Evolutionary conservation across 35 echinoderm and acorn worm genomes (phyloP).

Genomic region (Diadema setosum): DNA sequence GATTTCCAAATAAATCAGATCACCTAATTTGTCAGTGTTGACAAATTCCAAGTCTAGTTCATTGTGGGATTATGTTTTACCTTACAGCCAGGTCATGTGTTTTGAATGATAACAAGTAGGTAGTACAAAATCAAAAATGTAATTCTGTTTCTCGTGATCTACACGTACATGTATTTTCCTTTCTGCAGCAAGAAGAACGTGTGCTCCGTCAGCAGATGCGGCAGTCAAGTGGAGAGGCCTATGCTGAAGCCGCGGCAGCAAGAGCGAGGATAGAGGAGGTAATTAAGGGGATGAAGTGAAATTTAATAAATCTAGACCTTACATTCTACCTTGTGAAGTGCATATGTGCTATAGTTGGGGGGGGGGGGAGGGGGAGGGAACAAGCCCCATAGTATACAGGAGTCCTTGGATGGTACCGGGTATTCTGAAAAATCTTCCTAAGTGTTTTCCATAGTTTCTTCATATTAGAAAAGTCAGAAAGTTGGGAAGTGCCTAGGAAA

Average conservation of each 20-base stretch:
- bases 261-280: not conserved
- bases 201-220: not conserved
- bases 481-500: no score
- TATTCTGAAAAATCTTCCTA: not conserved
- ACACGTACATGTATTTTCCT: not conserved
- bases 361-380: not conserved
- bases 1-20: not conserved
- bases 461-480: not conserved
- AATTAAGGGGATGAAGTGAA: not conserved
- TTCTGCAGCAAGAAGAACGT: slow-evolving; percentile 23
- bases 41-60: not conserved
- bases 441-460: not conserved
- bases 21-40: not conserved
- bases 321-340: not conserved
- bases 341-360: not conserved
- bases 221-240: not conserved
- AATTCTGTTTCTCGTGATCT: not conserved
- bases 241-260: not conserved
- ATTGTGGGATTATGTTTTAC: not conserved
- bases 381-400: not conserved
- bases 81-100: not conserved
- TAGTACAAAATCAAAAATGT: not conserved
- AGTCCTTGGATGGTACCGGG: not conserved
- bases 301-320: not conserved
- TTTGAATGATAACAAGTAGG: not conserved